phyloP scores from a whole-genome alignment of 2,888 invertebrate genomes.

The Parnassius apollo region DNA sequence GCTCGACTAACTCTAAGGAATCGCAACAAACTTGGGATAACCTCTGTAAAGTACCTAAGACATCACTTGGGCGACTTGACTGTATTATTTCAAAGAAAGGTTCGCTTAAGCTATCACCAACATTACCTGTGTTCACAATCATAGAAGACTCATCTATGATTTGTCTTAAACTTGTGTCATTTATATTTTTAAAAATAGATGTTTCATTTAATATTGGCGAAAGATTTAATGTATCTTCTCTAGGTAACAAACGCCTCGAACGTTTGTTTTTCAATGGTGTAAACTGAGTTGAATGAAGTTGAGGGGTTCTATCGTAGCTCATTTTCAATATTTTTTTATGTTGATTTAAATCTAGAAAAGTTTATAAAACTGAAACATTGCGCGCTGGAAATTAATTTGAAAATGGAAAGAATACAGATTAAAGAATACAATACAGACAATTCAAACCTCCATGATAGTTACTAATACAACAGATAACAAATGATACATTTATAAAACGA shows the following conservation, averaged over 20 bases:
- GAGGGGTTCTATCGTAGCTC: conserved; percentile 57
- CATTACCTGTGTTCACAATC: conserved; percentile 50
- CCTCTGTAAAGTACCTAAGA: conserved; percentile 82
- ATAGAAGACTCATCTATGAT: conserved; percentile 70
- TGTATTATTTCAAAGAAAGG: conserved; percentile 75
- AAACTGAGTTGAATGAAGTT: conserved; percentile 60
- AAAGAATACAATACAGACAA: no score
- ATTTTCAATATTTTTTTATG: conserved; percentile 35
- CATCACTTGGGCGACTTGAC: conserved; percentile 67
- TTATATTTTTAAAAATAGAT: conserved; percentile 70
- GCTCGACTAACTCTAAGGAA: conserved; percentile 77
- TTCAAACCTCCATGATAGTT: no score
- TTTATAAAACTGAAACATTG: conserved; percentile 13
- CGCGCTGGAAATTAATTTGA: conserved; percentile 1
- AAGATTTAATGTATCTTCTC: conserved; percentile 69
- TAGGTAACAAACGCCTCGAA: conserved; percentile 53
- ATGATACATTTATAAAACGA: no score
- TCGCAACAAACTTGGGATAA: conserved; percentile 84
- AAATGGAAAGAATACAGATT: no score
- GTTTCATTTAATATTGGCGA: conserved; percentile 73
- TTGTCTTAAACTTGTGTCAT: conserved; percentile 71
- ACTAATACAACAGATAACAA: no score
- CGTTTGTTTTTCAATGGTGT: conserved; percentile 64
- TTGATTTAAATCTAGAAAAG: conserved; percentile 13
- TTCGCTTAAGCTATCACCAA: conserved; percentile 63